These are phyloP conservation scores for Rafetus swinhoei DNA, from an alignment of 2,113 vertebrate genomes.

Conservation along the genomic window DNA sequence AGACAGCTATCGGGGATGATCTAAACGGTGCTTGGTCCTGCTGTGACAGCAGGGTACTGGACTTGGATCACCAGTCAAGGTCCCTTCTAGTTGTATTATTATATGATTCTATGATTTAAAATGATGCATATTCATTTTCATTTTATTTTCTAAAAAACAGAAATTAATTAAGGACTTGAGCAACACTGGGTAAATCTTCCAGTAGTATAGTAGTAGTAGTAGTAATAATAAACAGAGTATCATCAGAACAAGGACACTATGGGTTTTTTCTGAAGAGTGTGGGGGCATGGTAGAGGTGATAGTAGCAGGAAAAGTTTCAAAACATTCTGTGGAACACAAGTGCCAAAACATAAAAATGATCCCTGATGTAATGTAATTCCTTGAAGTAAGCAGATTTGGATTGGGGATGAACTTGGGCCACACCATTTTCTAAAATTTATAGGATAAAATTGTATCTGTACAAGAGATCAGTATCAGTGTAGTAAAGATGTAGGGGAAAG, in stretches of 20 bases:
- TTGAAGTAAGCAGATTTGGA: background rate
- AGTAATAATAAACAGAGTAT: background rate
- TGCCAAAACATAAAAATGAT: background rate
- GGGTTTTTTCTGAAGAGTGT: background rate
- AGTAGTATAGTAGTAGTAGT: too few species aligned
- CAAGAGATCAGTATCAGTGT: background rate
- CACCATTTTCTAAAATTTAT: background rate
- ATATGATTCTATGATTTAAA: too few species aligned
- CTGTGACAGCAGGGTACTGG: too few species aligned
- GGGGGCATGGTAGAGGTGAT: background rate
- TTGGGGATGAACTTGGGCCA: background rate
- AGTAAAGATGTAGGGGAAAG: fast-evolving
- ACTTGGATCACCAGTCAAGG: too few species aligned
- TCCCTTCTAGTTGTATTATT: too few species aligned
- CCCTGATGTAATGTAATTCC: background rate
- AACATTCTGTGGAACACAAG: background rate
- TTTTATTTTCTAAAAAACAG: too few species aligned
- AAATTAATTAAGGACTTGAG: too few species aligned
- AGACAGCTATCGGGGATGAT: too few species aligned
- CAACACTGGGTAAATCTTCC: too few species aligned
- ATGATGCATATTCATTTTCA: too few species aligned
- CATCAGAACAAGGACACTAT: background rate
- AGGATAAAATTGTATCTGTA: background rate
- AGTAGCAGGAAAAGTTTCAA: background rate
- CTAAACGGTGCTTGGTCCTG: too few species aligned